A percentile compares a stretch with the other conserved stretches of the same genome.
These are phyloP conservation scores for Osmerus mordax DNA, from an alignment of 2,113 vertebrate species.

Conservation along the genomic window DNA sequence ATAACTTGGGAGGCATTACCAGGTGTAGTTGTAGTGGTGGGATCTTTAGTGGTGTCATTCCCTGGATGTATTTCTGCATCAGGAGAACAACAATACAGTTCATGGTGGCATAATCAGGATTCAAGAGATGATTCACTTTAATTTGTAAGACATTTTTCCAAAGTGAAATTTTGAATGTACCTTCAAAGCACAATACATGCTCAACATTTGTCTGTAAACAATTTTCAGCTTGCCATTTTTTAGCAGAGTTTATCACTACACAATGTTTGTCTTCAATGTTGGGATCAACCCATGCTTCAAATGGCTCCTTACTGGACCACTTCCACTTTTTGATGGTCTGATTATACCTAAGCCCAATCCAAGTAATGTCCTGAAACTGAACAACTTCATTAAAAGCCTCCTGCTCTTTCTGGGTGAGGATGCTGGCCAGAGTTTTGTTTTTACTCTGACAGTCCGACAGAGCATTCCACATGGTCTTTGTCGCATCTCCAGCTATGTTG, in stretches of 20 bases:
- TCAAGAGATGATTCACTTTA: too few species aligned
- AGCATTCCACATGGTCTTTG: too few species aligned
- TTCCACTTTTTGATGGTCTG: neutral
- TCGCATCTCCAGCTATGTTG: too few species aligned
- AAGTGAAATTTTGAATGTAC: neutral
- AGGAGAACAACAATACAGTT: too few species aligned
- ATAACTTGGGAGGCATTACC: too few species aligned
- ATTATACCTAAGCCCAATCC: neutral
- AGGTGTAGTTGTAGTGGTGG: too few species aligned
- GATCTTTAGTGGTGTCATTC: too few species aligned
- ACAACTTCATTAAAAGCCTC: neutral
- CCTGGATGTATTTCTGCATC: too few species aligned
- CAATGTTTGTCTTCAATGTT: neutral
- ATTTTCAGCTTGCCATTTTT: neutral
- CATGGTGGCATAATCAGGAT: too few species aligned
- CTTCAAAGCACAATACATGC: neutral
- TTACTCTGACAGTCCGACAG: neutral
- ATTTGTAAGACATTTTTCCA: neutral
- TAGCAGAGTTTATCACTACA: neutral
- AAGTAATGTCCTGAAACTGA: too few species aligned
- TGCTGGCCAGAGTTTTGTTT: neutral
- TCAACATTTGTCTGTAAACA: neutral
- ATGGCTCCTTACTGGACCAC: slow-evolving; percentile 1
- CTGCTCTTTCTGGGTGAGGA: neutral
- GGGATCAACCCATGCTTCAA: neutral